Evolutionary conservation across 2,888 invertebrate species (phyloP).

Genomic region (Folsomia candida): DNA sequence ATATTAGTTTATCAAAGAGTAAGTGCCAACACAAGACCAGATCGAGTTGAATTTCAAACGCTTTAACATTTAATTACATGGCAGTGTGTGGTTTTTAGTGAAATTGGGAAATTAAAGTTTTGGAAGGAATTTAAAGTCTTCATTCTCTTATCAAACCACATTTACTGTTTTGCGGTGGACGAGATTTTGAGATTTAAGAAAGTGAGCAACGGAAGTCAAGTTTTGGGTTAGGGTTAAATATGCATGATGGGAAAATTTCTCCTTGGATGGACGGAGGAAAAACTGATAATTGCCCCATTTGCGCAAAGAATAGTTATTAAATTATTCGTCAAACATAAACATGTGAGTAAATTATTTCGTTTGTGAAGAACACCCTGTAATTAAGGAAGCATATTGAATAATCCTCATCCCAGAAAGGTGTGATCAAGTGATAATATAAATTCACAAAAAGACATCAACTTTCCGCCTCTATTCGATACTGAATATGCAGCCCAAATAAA

Average conservation of each 20-base stretch:
- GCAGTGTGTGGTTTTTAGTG: neutral
- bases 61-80: conserved; percentile 9
- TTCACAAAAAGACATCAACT: no score
- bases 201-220: neutral
- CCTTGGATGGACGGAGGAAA: neutral
- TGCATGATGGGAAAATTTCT: neutral
- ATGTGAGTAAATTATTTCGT: neutral
- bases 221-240: neutral
- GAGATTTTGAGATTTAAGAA: neutral
- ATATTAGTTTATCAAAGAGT: conserved; percentile 10
- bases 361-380: neutral
- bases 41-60: neutral
- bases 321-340: neutral
- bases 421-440: neutral
- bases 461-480: no score
- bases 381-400: neutral
- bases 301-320: neutral
- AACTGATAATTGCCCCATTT: neutral
- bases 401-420: neutral
- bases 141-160: neutral
- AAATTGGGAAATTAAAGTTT: neutral
- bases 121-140: neutral
- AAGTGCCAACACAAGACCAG: neutral
- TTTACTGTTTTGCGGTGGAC: neutral
- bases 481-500: no score